Evolutionary conservation across 1,140 invertebrate genomes (phyloP), one percentile per base, ranked within the genome.

Genomic region (Acromyrmex echinatior): DNA sequence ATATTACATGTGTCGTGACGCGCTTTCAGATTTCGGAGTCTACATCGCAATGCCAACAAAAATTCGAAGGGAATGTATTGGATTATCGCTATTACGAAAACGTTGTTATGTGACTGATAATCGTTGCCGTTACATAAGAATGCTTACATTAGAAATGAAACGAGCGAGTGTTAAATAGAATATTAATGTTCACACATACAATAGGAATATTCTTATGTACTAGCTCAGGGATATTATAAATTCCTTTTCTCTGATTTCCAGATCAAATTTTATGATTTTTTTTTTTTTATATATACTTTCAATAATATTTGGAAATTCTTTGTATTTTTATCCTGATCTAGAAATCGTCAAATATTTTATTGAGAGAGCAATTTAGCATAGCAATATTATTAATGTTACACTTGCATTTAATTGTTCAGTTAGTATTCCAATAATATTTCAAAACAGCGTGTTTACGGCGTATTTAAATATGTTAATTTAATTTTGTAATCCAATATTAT

Each of bases 1-100:
- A 49, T 82, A 74, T 62, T 82, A 82, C 53, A 62, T 28, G 53
- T 60, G 70, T 14, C 80, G 68, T 76, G 80, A 76, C 79, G 35
- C 16, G 65, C 56, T 60, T 73, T 73, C 66, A 21, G 51, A 81
- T 81, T 81, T 45, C 66, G 14, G 10, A 18, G 21, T 21, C 35
- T 6, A 58, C n/a, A n/a, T 51, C 49, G 31, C 66, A 16, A 14
- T 28, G 80, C 31, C 10, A 31, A 76, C n/a, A 5, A 51, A 49
- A 51, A 31, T 21, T 63, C 25, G 6, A 49, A 31, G 53, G n/a
- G 25, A 53, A 31, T 21, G 18, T 31, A 21, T 60, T 35, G 25
- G 35, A 31, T 58, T 73, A 4, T 84, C 9, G n/a, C 56, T 60
- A 31, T 49, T 73, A 35, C 31, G 21, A 9, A 62, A n/a, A 62